These are phyloP conservation scores for Alloscopus bannaensis DNA, from an alignment of 2,888 invertebrate species.

Conservation along the genomic window DNA sequence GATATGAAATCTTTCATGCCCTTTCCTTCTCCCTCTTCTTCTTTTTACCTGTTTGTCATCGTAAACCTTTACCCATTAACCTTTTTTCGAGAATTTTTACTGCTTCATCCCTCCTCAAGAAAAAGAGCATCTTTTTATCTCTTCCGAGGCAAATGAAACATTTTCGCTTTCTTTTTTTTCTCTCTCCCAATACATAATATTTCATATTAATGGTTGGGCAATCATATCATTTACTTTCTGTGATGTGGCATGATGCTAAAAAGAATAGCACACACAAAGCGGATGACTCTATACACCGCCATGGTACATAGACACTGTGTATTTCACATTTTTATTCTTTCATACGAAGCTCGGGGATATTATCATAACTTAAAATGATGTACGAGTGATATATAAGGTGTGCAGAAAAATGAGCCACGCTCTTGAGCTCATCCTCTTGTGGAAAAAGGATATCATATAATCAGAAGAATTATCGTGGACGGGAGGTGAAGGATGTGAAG, in stretches of 20 bases:
- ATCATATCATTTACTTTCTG: not conserved
- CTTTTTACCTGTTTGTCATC: constrained; percentile 3
- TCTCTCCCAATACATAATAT: not conserved
- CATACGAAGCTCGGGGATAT: not conserved
- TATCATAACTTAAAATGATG: not conserved
- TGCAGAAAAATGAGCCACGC: too few relatives aligned
- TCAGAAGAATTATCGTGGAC: too few relatives aligned
- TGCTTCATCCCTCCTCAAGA: too few relatives aligned
- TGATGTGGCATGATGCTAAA: constrained; percentile 3
- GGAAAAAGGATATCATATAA: too few relatives aligned
- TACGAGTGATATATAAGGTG: too few relatives aligned
- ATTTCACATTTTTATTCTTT: not conserved
- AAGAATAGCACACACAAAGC: not conserved
- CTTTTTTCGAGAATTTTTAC: too few relatives aligned
- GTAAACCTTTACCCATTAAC: too few relatives aligned
- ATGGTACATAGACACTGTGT: too few relatives aligned
- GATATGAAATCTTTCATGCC: constrained; percentile 27
- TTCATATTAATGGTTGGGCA: too few relatives aligned
- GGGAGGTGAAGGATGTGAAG: not conserved
- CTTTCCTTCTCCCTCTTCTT: constrained; percentile 10
- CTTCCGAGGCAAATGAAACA: not conserved
- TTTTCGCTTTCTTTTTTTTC: constrained; percentile 5
- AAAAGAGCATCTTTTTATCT: not conserved
- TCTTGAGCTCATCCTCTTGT: too few relatives aligned
- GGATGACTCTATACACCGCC: not conserved